Evolutionary conservation across 2,113 vertebrate genomes (phyloP), one percentile per base, ranked within the genome.

Genomic region (Pollimyrus isidori): DNA sequence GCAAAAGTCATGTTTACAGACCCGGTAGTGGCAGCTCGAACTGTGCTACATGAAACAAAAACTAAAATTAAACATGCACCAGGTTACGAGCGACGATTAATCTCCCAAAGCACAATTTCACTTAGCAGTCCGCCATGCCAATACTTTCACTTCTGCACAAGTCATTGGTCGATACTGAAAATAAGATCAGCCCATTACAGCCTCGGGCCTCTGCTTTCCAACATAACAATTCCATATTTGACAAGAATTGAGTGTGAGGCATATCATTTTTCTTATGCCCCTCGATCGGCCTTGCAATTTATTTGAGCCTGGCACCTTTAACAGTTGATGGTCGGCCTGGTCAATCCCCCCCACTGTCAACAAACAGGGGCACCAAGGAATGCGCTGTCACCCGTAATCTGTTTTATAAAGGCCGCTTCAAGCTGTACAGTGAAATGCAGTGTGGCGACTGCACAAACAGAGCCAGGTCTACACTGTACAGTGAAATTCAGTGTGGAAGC

Each of bases 81-180:
- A 21, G 21, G 80, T 84, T 26, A 62, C n/a, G 46, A 46, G 80
- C 52, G 84, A 48, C 88, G 10, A 89, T 89, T 89, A 89, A 85
- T 85, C 80, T 84, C 52, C 26, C 50, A 84, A 53, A 84, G 82
- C 69, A 48, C 88, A 58, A 45, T 84, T 46, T 89, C 88, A 89
- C 88, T 84, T 85, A 46, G 80, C 80, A 89, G 62, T 89, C 88
- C 83, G 80, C 88, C 35, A 62, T 62, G 88, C 88, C 80, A 89
- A 89, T 89, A 88, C 76, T 89, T 89, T 73, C 73, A 82, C 88
- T 89, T 89, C 73, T 89, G 19, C 19, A 39, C 88, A 56, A 89
- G 80, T 89, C 82, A 89, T 89, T 89, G 76, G 82, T 89, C 88
- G 52, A 89, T 89, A 89, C 80, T 46, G 73, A 89, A 89, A 89